These are phyloP conservation scores for Pseudomyrmex flavicornis DNA, from an alignment of 1,140 invertebrate species.

Conservation along the genomic window DNA sequence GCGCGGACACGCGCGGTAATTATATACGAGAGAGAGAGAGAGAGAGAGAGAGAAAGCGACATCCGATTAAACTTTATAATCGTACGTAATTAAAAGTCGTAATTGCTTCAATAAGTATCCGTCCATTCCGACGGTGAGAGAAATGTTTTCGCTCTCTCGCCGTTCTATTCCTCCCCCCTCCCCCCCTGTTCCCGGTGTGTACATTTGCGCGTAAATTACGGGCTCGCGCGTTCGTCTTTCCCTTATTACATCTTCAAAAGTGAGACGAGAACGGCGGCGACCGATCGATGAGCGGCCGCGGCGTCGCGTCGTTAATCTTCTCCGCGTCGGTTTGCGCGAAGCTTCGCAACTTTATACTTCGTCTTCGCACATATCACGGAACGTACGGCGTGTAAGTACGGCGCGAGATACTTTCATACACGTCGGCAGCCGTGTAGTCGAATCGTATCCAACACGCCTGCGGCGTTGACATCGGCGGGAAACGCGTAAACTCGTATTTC, in stretches of 20 bases:
- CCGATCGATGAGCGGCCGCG: constrained; percentile 49
- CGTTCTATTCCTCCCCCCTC: neutral
- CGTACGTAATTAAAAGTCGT: constrained; percentile 53
- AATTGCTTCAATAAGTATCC: constrained; percentile 51
- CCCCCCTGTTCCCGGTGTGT: neutral
- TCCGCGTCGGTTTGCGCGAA: too few relatives aligned
- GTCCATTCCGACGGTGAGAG: neutral
- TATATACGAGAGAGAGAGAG: neutral
- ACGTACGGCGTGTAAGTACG: neutral
- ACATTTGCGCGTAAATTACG: constrained; percentile 59
- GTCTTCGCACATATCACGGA: constrained; percentile 36
- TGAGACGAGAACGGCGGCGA: constrained; percentile 28
- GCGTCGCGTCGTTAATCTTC: constrained; percentile 62
- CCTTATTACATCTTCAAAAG: constrained; percentile 59
- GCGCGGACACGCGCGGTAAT: constrained; percentile 20
- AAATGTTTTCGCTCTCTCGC: neutral
- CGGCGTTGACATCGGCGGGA: constrained; percentile 50
- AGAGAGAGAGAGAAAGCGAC: constrained; percentile 9
- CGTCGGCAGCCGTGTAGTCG: neutral
- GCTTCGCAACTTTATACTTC: constrained; percentile 1
- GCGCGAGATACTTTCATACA: neutral
- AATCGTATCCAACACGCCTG: constrained; percentile 24
- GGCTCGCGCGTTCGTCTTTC: constrained; percentile 38
- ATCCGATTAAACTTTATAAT: constrained; percentile 57
- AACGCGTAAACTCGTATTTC: constrained; percentile 34